Conservation (phyloP, 2,797 vertebrate species). For the Columba guinea region DNA sequence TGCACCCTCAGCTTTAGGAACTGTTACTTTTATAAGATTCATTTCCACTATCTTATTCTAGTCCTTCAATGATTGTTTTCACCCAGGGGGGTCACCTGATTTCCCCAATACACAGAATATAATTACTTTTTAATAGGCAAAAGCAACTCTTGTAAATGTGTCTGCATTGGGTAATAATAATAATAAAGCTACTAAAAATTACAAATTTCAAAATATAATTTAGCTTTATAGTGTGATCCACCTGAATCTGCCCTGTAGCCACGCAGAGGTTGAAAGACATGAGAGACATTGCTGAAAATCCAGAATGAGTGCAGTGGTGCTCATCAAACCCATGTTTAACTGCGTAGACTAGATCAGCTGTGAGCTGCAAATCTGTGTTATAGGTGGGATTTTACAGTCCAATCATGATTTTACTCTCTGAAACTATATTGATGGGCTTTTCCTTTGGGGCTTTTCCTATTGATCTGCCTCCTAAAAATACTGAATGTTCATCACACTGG, state of each 20-base stretch:
- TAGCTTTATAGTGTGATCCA: neutral
- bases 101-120: neutral
- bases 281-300: neutral
- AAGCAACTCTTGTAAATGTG: neutral
- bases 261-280: neutral
- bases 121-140: neutral
- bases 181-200: neutral
- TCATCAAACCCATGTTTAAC: neutral
- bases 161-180: neutral
- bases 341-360: neutral
- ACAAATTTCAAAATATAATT: neutral
- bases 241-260: neutral
- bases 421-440: neutral
- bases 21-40: neutral
- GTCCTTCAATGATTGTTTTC: neutral
- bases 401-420: neutral
- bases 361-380: neutral
- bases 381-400: neutral
- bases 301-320: neutral
- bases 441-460: neutral
- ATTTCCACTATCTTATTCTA: neutral
- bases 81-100: neutral
- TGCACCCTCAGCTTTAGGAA: neutral
- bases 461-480: neutral
- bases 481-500: fast-evolving